Percentiles rank a stretch among this genome's conserved stretches.
phyloP scores from a whole-genome alignment of 2,113 vertebrate genomes.

The Condylura cristata region DNA sequence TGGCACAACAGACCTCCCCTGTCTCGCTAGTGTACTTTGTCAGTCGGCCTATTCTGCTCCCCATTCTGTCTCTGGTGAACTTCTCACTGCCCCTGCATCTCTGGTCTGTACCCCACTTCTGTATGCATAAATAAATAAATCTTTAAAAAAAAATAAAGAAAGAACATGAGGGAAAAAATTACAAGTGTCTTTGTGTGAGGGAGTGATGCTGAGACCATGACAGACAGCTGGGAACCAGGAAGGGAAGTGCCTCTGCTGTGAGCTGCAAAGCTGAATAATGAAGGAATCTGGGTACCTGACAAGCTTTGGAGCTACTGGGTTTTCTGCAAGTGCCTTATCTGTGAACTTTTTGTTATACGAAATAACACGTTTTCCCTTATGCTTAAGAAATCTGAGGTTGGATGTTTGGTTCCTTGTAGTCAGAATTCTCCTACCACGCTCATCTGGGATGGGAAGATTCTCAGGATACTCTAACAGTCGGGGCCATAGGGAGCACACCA shows the following conservation, averaged over 20 bases:
- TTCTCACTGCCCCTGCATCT: no score
- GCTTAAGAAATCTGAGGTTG: conserved; percentile 12
- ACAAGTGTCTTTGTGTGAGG: background rate
- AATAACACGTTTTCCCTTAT: background rate
- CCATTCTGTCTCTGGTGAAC: no score
- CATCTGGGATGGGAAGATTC: background rate
- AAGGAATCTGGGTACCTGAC: background rate
- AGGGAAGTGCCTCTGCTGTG: background rate
- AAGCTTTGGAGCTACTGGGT: background rate
- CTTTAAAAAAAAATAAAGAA: background rate
- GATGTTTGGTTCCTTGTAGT: background rate
- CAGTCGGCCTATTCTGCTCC: no score
- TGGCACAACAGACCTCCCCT: no score
- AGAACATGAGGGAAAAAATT: background rate
- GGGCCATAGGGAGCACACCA: background rate
- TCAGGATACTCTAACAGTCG: background rate
- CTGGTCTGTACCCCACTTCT: no score
- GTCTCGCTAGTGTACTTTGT: no score
- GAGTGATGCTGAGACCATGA: background rate
- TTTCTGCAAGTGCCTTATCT: conserved; percentile 8
- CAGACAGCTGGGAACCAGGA: background rate
- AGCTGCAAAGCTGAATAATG: background rate
- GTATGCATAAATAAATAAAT: no score
- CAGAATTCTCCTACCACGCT: background rate
- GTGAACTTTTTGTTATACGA: background rate